A percentile compares a stretch with the other conserved stretches of the same genome.
phyloP scores from a whole-genome alignment of 2,888 invertebrate genomes.

The Sialis lutaria region DNA sequence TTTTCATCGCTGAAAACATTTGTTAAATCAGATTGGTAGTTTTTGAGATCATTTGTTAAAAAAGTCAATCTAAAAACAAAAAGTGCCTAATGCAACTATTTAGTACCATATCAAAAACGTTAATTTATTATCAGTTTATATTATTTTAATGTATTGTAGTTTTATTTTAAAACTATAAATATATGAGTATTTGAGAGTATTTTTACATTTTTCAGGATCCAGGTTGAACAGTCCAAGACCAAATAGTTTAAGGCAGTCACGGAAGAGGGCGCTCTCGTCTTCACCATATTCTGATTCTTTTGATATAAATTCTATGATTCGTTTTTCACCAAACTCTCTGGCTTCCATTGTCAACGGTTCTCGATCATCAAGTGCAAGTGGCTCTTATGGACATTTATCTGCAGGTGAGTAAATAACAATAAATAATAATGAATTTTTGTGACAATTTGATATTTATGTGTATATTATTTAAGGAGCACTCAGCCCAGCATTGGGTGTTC shows the following conservation, averaged over 20 bases:
- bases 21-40: too few species aligned
- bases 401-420: slow-evolving; percentile 42
- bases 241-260: slow-evolving; percentile 32
- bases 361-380: slow-evolving; percentile 75
- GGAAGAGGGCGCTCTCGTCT: slow-evolving; percentile 85
- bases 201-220: slow-evolving; percentile 27
- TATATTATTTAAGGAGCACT: slow-evolving; percentile 40
- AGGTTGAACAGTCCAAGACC: slow-evolving; percentile 48
- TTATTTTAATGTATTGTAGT: background rate
- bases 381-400: slow-evolving; percentile 92
- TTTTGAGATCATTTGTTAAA: too few species aligned
- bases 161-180: slow-evolving; percentile 5
- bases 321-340: slow-evolving; percentile 85
- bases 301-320: slow-evolving; percentile 89
- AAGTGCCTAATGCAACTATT: too few species aligned
- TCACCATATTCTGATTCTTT: slow-evolving; percentile 91
- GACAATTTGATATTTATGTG: too few species aligned
- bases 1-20: too few species aligned
- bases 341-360: slow-evolving; percentile 69
- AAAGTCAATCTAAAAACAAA: too few species aligned
- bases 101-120: too few species aligned
- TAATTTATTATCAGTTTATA: background rate
- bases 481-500: slow-evolving; percentile 63
- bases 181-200: slow-evolving; percentile 1
- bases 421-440: too few species aligned